These are phyloP conservation scores for Isaurus tuberculatus DNA, from an alignment of 92 coral and sea anemone species.

Conservation along the genomic window DNA sequence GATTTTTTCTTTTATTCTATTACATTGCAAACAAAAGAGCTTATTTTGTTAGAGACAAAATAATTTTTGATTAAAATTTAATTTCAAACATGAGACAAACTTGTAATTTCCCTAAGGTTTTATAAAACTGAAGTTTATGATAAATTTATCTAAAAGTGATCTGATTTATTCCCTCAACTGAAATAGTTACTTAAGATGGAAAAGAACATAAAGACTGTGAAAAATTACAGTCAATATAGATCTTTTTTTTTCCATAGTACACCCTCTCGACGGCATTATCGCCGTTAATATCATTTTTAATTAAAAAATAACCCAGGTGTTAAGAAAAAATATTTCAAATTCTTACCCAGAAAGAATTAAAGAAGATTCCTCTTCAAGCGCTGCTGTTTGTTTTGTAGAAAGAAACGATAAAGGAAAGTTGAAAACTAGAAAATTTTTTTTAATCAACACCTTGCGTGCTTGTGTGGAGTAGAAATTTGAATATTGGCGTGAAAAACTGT, in stretches of 20 bases:
- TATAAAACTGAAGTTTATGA: slow-evolving; percentile 5
- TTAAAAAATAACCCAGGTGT: not conserved
- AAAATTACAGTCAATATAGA: not conserved
- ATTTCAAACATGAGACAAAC: slow-evolving; percentile 15
- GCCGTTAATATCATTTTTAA: not conserved
- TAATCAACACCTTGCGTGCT: not conserved
- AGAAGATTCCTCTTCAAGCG: not conserved
- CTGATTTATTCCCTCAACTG: not conserved
- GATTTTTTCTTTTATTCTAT: not conserved
- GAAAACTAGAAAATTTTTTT: not conserved
- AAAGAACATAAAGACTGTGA: not conserved
- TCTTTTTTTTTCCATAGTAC: not conserved
- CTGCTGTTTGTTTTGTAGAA: not conserved
- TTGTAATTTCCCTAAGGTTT: not conserved
- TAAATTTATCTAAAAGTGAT: not conserved
- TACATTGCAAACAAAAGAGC: not conserved
- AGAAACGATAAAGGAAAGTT: not conserved
- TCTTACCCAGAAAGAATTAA: slow-evolving; percentile 10
- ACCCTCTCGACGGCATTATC: not conserved
- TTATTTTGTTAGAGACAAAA: not conserved
- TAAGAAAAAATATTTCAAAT: not conserved
- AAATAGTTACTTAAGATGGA: not conserved
- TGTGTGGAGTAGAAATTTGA: not conserved
- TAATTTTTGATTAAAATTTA: slow-evolving; percentile 30
- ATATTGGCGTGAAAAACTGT: not conserved